Base-by-base conservation (phyloP, 2,888 invertebrate genomes). In the Drosophila nr. perissopoda region DNA sequence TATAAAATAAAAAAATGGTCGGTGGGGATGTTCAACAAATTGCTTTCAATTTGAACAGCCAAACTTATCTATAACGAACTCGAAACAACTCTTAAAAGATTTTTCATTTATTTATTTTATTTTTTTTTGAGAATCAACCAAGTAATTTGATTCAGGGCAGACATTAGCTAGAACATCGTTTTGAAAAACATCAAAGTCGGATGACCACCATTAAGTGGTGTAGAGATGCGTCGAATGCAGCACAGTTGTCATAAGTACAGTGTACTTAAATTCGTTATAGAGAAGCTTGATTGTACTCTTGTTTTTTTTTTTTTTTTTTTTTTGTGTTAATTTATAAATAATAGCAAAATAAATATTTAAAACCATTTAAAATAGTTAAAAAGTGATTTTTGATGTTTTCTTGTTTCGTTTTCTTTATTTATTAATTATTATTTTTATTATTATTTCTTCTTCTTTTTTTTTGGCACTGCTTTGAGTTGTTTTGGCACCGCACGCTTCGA, bases 401-500 rank as follows among this genome's bases (percentile, higher is more conserved):
- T 31, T 52, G 53, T 57, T 40, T 25, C 46, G 8, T 46, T 53
- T 38, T 56, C 48, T 56, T 46, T 46, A 11, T 46, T 46, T 25
- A 46, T 46, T 25, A 46, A 38, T 71, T 63, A 29, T 49, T n/a
- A 27, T 42, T 52, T 64, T 71, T 57, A 57, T 70, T 64, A 67
- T 72, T 66, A 11, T 76, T 59, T 62, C 31, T 18, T 34, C 57
- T 48, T 40, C 53, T 62, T 56, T 60, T 74, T 87, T 83, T 89
- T 86, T 85, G 89, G 85, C 85, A 85, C 89, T 85, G 89, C 88
- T 89, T 85, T 89, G 75, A 85, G 88, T 88, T 74, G 53, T 85
- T 86, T 86, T 89, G 90, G 85, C 85, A 89, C 85, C 89, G 81
- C 83, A 81, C 90, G 86, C 88, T 90, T 89, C 71, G 57, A 84